phyloP scores from a whole-genome alignment of 2,888 invertebrate genomes.

The Cetonia aurata region DNA sequence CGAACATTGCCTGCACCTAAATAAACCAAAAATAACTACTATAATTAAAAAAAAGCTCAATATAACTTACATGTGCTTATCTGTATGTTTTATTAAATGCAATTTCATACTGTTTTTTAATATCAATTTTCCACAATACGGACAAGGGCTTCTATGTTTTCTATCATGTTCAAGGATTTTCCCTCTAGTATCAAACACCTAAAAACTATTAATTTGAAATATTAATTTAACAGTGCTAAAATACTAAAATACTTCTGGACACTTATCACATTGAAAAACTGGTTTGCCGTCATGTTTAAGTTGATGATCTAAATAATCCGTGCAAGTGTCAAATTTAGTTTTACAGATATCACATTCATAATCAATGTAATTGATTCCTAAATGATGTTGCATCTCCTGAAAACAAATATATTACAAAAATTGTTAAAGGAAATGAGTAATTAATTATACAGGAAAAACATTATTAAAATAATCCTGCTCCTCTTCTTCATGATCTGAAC shows the following conservation, averaged over 20 bases:
- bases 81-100: constrained; percentile 57
- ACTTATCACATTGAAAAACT: constrained; percentile 58
- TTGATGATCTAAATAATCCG: constrained; percentile 59
- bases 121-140: constrained; percentile 56
- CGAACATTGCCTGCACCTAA: constrained; percentile 56
- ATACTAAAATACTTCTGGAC: constrained; percentile 49
- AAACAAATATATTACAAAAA: constrained; percentile 27
- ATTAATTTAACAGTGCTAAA: background rate
- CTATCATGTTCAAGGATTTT: constrained; percentile 56
- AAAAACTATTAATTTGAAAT: constrained; percentile 37
- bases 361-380: constrained; percentile 44
- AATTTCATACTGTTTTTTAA: constrained; percentile 57
- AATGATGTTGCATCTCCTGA: constrained; percentile 49
- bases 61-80: constrained; percentile 54
- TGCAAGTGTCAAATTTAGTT: constrained; percentile 52
- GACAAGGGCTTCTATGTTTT: constrained; percentile 56
- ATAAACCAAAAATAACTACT: too few relatives aligned
- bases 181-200: constrained; percentile 53
- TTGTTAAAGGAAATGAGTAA: background rate
- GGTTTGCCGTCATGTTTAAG: constrained; percentile 54
- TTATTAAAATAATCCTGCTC: constrained; percentile 42
- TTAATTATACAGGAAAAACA: constrained; percentile 40
- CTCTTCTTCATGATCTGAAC: constrained; percentile 44
- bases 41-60: background rate
- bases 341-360: constrained; percentile 57